Conservation (phyloP, 2,113 vertebrate genomes). For the Callipepla californica region DNA sequence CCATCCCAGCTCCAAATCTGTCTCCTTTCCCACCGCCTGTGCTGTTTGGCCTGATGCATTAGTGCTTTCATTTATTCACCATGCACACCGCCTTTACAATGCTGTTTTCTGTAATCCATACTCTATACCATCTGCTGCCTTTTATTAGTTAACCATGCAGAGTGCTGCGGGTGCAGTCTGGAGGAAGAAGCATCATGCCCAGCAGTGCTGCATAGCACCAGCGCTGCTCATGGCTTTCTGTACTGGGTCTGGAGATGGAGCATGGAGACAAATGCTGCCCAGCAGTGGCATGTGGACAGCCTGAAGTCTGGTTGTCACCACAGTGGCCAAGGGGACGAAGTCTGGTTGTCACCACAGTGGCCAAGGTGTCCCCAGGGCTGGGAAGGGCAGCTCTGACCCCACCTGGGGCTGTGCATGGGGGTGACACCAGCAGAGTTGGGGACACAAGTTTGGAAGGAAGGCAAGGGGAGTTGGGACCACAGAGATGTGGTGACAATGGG, state of each 20-base stretch:
- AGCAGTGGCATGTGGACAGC: neutral
- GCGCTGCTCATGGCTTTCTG: rapidly evolving
- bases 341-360: neutral
- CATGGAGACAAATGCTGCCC: rapidly evolving
- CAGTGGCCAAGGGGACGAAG: rapidly evolving
- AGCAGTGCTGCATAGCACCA: neutral
- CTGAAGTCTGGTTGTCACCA: neutral
- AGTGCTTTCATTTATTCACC: neutral
- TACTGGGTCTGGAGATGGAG: neutral
- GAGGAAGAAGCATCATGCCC: rapidly evolving
- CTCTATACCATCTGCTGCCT: slow-evolving; percentile 44
- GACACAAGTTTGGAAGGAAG: neutral
- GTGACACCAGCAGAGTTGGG: neutral
- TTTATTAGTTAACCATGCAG: neutral
- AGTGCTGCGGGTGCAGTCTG: neutral
- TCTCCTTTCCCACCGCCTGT: neutral
- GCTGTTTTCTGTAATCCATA: neutral
- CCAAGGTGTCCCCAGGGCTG: rapidly evolving
- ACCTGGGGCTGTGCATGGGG: neutral
- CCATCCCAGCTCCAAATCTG: neutral
- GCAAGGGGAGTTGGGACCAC: neutral
- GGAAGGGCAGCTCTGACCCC: neutral
- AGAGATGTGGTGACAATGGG: neutral
- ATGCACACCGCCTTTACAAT: neutral
- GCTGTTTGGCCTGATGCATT: neutral